Base-by-base conservation (phyloP, 2,888 invertebrate species). In the Agapetus fuscipes region DNA sequence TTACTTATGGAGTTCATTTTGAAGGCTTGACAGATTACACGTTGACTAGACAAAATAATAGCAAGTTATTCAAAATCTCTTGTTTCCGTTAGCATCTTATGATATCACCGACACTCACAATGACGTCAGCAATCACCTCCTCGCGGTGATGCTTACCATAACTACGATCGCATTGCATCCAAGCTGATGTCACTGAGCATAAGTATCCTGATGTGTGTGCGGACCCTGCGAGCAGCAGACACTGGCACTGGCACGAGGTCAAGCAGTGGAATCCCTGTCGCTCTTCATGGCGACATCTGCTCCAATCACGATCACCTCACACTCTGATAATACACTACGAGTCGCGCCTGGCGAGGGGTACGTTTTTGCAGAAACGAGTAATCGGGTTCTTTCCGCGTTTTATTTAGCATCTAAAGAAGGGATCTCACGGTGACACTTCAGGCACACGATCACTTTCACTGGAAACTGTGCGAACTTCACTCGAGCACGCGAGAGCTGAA, bases 1-100 rank as follows among this genome's bases (percentile, higher is more conserved):
- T 28, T 31, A 5, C 15, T 17, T 15, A 35, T 24, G 36, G 39
- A 36, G 36, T 39, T 43, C 43, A 43, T 43, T 39, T 31, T 37
- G 26, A 15, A 32, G 4, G 4, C 4, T 20, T 20, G 20, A 20
- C 4, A 9, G 20, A 20, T 20, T n/a, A n/a, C n/a, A n/a, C n/a
- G n/a, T n/a, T n/a, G n/a, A n/a, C n/a, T n/a, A n/a, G n/a, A n/a
- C n/a, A n/a, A n/a, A n/a, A n/a, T n/a, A n/a, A n/a, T n/a, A n/a
- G n/a, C n/a, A n/a, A n/a, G n/a, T n/a, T n/a, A n/a, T n/a, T n/a
- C n/a, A n/a, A n/a, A n/a, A n/a, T n/a, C n/a, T n/a, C n/a, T n/a
- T n/a, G n/a, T n/a, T n/a, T n/a, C n/a, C n/a, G n/a, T n/a, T n/a
- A n/a, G n/a, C n/a, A n/a, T n/a, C n/a, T n/a, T n/a, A n/a, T n/a